These are phyloP conservation scores for Cyanoderma ruficeps DNA, from an alignment of 2,113 vertebrate genomes.

Conservation along the genomic window DNA sequence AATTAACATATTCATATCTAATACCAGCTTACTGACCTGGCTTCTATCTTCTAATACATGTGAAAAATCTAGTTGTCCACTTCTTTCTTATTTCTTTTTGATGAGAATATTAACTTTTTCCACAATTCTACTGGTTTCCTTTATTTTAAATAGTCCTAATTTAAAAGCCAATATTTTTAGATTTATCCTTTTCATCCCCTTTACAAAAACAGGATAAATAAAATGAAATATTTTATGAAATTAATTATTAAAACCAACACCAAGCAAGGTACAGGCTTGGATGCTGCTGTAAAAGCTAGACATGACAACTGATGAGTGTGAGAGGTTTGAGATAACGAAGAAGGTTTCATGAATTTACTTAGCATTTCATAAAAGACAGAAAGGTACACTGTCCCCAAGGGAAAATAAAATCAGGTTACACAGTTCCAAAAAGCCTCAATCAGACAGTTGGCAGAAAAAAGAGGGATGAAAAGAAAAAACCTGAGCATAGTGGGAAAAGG, in stretches of 20 bases:
- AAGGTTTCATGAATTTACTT: not conserved
- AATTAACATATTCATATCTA: not conserved
- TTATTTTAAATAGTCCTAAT: not conserved
- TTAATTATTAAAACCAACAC: not conserved
- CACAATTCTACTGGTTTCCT: not conserved
- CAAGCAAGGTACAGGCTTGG: not conserved
- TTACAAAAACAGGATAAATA: not conserved
- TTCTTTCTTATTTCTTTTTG: not conserved
- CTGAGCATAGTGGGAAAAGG: not conserved
- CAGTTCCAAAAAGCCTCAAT: not conserved
- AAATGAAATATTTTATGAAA: not conserved
- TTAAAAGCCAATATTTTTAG: not conserved
- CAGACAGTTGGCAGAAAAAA: not conserved
- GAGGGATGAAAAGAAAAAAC: not conserved
- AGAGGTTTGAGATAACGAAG: not conserved
- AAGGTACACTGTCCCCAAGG: fast-evolving
- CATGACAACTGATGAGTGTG: not conserved
- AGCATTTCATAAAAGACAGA: not conserved
- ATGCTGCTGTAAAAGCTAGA: not conserved
- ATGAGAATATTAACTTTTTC: not conserved
- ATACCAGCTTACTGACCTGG: not conserved
- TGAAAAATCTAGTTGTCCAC: not conserved
- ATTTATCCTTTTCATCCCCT: not conserved
- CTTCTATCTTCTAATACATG: not conserved
- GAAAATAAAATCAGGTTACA: not conserved